Percentiles rank a stretch among this genome's conserved stretches.
These are phyloP conservation scores for Epinotia brunnichana DNA, from an alignment of 2,888 invertebrate genomes.

Conservation along the genomic window DNA sequence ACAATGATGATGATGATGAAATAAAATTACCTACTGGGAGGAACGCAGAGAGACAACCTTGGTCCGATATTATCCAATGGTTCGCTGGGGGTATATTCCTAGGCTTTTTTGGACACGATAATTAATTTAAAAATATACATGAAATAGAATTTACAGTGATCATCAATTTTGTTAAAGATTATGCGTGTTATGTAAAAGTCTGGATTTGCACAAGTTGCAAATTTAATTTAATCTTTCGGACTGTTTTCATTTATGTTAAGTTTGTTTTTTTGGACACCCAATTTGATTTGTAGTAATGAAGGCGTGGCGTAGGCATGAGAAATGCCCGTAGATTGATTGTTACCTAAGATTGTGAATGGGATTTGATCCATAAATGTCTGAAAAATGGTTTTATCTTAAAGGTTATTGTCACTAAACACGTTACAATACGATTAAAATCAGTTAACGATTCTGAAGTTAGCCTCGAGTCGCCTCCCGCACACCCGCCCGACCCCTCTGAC, in stretches of 20 bases:
- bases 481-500: too few relatives aligned
- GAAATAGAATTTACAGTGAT: not conserved
- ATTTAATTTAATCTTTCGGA: conserved; percentile 4
- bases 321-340: too few relatives aligned
- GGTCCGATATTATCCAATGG: conserved; percentile 6
- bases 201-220: not conserved
- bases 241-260: conserved; percentile 8
- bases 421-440: too few relatives aligned
- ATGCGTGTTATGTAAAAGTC: not conserved
- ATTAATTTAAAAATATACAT: not conserved
- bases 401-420: too few relatives aligned
- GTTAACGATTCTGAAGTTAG: too few relatives aligned
- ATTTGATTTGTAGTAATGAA: not conserved
- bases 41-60: not conserved
- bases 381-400: too few relatives aligned
- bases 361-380: too few relatives aligned
- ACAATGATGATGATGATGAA: too few relatives aligned
- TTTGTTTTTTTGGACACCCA: conserved; percentile 2
- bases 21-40: not conserved
- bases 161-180: not conserved
- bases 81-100: not conserved
- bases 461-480: too few relatives aligned
- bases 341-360: too few relatives aligned
- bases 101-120: not conserved
- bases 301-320: not conserved